Conservation (phyloP, 2,113 vertebrate species). For the Zosterops hypoxanthus region DNA sequence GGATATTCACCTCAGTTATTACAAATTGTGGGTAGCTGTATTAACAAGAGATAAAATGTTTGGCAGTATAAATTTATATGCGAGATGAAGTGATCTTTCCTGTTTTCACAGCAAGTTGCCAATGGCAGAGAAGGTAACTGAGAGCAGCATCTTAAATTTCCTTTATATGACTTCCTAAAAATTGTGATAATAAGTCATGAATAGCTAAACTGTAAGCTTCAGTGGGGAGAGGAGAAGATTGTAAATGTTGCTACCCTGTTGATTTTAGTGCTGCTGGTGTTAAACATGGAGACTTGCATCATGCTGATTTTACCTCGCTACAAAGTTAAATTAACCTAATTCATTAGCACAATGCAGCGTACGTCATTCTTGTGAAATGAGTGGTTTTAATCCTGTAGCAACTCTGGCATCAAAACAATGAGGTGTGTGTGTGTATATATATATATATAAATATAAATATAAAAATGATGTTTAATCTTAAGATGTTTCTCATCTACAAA, state of each 20-base stretch:
- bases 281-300: not conserved
- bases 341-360: not conserved
- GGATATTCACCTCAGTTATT: not conserved
- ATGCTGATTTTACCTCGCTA: not conserved
- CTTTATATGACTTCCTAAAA: not conserved
- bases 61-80: not conserved
- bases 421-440: not conserved
- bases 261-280: not conserved
- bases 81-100: not conserved
- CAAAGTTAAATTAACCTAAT: not conserved
- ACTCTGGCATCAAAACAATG: not conserved
- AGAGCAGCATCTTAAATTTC: not conserved
- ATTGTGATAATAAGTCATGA: not conserved
- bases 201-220: not conserved
- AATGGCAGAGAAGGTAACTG: not conserved
- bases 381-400: not conserved
- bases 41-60: not conserved
- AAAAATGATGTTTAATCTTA: not conserved
- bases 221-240: not conserved
- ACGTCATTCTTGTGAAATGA: not conserved
- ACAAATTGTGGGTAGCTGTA: not conserved
- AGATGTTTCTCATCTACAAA: not conserved
- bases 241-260: not conserved
- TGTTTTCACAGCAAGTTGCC: not conserved
- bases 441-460: no score